A percentile compares a stretch with the other conserved stretches of the same genome.
These are phyloP conservation scores for Rotaria socialis DNA, from an alignment of 2,888 invertebrate species.

Conservation along the genomic window DNA sequence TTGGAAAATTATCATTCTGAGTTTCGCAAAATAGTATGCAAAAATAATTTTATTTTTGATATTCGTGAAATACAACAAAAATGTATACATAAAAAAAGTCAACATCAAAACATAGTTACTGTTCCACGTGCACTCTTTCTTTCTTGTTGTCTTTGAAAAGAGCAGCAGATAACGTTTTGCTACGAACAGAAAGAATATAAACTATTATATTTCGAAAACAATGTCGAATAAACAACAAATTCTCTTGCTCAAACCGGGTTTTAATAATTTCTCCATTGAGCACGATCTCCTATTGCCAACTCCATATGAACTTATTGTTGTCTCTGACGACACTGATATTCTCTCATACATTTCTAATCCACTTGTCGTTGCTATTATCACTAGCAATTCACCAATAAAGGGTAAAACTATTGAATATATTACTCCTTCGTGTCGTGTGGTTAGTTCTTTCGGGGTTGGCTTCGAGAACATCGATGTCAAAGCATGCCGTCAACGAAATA, in stretches of 20 bases:
- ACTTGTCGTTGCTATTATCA: not conserved
- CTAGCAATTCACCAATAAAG: not conserved
- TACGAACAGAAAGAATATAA: not conserved
- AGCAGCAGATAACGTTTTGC: not conserved
- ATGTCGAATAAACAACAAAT: not conserved
- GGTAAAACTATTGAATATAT: not conserved
- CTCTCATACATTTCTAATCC: not conserved
- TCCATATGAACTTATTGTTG: not conserved
- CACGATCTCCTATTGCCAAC: not conserved
- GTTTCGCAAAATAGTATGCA: too few relatives aligned
- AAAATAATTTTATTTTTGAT: too few relatives aligned
- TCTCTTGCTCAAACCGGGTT: not conserved
- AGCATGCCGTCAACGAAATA: conserved; percentile 31
- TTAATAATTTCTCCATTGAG: not conserved
- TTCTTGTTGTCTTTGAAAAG: not conserved
- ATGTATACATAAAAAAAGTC: too few relatives aligned
- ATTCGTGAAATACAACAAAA: too few relatives aligned
- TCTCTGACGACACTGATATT: not conserved
- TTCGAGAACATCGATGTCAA: conserved; percentile 42
- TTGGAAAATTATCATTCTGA: too few relatives aligned
- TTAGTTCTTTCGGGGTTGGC: conserved; percentile 40
- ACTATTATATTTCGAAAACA: not conserved
- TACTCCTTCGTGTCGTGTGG: not conserved
- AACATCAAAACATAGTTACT: too few relatives aligned
- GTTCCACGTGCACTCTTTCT: not conserved